These are phyloP conservation scores for Choreutis nemorana DNA, from an alignment of 2,888 invertebrate genomes.

Conservation along the genomic window DNA sequence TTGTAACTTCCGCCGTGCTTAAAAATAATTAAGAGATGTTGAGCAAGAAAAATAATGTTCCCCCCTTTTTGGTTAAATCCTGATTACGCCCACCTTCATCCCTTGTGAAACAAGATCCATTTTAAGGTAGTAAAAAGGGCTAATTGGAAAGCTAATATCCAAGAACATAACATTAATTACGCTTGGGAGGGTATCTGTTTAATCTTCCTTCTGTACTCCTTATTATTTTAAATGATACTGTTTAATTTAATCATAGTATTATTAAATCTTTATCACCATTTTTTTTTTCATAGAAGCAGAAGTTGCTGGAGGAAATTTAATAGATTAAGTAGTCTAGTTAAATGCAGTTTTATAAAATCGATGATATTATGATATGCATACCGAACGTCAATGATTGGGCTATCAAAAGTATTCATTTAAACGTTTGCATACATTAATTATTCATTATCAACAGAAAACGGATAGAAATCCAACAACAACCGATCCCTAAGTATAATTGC, in stretches of 20 bases:
- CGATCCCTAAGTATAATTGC: too few relatives aligned
- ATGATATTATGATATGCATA: not conserved
- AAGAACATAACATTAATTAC: slow-evolving; percentile 57
- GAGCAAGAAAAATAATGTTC: too few relatives aligned
- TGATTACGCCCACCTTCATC: slow-evolving; percentile 6
- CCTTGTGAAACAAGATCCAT: slow-evolving; percentile 38
- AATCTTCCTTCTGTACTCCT: slow-evolving; percentile 44
- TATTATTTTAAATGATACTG: slow-evolving; percentile 51
- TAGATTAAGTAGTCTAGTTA: slow-evolving; percentile 1
- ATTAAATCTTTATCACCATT: too few relatives aligned
- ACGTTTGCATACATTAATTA: too few relatives aligned
- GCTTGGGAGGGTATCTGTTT: slow-evolving; percentile 40
- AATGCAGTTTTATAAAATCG: not conserved
- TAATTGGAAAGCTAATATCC: slow-evolving; percentile 64
- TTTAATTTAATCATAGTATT: too few relatives aligned
- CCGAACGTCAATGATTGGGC: not conserved
- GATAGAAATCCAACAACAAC: too few relatives aligned
- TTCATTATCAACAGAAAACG: too few relatives aligned
- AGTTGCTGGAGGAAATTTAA: not conserved
- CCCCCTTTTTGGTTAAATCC: too few relatives aligned
- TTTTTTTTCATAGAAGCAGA: too few relatives aligned
- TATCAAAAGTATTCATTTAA: too few relatives aligned
- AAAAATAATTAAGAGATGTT: too few relatives aligned
- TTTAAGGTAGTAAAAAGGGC: slow-evolving; percentile 52
- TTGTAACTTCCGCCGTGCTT: too few relatives aligned